phyloP scores from a whole-genome alignment of 2,888 invertebrate species.

The Hylaea fasciaria region DNA sequence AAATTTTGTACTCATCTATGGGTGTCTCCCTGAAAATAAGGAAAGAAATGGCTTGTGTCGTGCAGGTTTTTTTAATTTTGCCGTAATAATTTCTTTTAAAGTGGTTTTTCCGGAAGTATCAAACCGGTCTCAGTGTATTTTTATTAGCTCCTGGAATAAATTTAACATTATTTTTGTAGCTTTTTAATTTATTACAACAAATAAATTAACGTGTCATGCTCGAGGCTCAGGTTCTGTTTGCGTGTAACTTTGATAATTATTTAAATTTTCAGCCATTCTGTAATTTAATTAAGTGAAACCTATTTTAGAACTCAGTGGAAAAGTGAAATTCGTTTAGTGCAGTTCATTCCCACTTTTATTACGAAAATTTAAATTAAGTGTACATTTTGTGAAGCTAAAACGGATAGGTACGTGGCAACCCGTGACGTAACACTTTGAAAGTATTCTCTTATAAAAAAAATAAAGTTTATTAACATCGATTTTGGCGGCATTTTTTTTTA shows the following conservation, averaged over 20 bases:
- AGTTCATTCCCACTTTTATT: constrained; percentile 19
- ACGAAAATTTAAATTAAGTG: background rate
- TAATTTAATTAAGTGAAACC: constrained; percentile 28
- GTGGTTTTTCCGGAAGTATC: background rate
- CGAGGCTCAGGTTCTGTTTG: constrained; percentile 38
- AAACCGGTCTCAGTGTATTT: constrained; percentile 16
- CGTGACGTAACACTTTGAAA: too few species aligned
- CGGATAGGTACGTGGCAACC: background rate
- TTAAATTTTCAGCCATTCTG: constrained; percentile 35
- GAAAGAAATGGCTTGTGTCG: too few species aligned
- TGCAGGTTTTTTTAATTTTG: background rate
- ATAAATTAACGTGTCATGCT: constrained; percentile 40
- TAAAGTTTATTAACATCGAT: too few species aligned
- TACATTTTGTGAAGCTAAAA: background rate
- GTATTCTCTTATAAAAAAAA: too few species aligned
- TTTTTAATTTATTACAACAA: constrained; percentile 42
- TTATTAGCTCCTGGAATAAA: constrained; percentile 13
- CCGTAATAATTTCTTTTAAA: background rate
- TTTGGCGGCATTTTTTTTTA: too few species aligned
- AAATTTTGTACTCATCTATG: too few species aligned
- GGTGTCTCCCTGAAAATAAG: too few species aligned
- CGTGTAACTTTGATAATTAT: constrained; percentile 44
- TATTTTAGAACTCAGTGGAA: constrained; percentile 34
- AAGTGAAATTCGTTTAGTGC: constrained; percentile 30
- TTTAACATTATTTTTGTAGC: constrained; percentile 35